phyloP scores from a whole-genome alignment of 2,888 invertebrate species.

The Machimus rusticus region DNA sequence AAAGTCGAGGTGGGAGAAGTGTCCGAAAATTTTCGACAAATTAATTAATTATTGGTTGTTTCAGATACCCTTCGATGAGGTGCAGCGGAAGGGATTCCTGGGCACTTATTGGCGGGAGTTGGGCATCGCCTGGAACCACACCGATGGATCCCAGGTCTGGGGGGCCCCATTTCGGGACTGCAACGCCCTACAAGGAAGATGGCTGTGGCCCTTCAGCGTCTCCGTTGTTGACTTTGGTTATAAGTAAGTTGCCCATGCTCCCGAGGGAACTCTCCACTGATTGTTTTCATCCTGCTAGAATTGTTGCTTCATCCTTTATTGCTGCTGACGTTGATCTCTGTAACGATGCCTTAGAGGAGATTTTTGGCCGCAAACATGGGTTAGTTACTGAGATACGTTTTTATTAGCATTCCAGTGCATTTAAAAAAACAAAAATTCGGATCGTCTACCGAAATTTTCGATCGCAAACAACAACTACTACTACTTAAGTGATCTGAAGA shows the following conservation, averaged over 20 bases:
- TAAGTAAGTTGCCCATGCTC: conserved; percentile 55
- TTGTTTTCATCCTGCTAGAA: conserved; percentile 57
- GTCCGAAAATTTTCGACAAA: neutral
- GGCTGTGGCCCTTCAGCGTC: conserved; percentile 64
- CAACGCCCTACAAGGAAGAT: conserved; percentile 60
- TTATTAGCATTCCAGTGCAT: neutral
- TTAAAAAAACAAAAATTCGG: neutral
- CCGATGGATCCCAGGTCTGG: conserved; percentile 61
- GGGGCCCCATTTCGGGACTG: conserved; percentile 63
- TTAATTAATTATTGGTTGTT: neutral
- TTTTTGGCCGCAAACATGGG: conserved; percentile 73
- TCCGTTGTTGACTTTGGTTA: conserved; percentile 60
- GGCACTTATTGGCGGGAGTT: conserved; percentile 63
- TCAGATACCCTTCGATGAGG: conserved; percentile 59
- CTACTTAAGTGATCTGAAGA: no score
- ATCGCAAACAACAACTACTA: no score
- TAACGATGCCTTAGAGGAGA: conserved; percentile 72
- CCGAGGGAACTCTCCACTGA: neutral
- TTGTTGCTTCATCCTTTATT: conserved; percentile 70
- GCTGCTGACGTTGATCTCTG: conserved; percentile 74
- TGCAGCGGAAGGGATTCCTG: conserved; percentile 60
- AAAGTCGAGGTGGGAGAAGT: conserved; percentile 58
- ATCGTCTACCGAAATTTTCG: neutral
- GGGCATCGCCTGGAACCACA: conserved; percentile 62
- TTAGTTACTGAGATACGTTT: conserved; percentile 51